Percentiles rank a stretch among this genome's conserved stretches.
Conservation (phyloP, 2,113 vertebrate genomes). For the Bambusicola thoracicus region DNA sequence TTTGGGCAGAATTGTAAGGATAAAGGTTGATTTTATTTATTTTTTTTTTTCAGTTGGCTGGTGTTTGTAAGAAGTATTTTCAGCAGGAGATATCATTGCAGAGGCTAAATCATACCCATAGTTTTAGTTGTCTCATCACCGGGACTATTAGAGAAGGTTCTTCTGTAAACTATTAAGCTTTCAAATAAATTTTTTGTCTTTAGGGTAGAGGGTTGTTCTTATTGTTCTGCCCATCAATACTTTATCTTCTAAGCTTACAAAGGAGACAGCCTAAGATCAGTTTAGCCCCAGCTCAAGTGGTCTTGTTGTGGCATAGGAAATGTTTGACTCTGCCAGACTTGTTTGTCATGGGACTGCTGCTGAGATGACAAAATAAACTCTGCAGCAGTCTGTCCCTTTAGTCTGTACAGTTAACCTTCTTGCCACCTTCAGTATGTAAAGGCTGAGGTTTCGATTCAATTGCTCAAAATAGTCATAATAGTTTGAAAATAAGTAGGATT, state of each 20-base stretch:
- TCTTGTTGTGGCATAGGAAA: constrained; percentile 38
- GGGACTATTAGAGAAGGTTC: neutral
- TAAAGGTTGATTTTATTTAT: neutral
- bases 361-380: neutral
- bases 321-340: constrained; percentile 72
- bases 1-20: neutral
- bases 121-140: neutral
- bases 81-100: neutral
- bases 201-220: neutral
- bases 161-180: neutral
- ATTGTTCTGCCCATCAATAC: neutral
- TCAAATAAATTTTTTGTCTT: neutral
- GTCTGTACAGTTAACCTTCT: constrained; percentile 45
- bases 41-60: neutral
- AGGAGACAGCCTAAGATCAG: constrained; percentile 34
- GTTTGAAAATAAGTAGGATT: neutral
- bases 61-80: neutral
- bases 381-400: constrained; percentile 69
- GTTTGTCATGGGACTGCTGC: constrained; percentile 63
- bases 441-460: neutral
- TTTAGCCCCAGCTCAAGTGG: constrained; percentile 20
- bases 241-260: neutral
- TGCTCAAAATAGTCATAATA: neutral
- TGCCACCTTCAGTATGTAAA: neutral
- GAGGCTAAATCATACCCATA: neutral